These are phyloP conservation scores for Loris lydekkerianus DNA, from an alignment of 2,797 vertebrate species.

Conservation along the genomic window DNA sequence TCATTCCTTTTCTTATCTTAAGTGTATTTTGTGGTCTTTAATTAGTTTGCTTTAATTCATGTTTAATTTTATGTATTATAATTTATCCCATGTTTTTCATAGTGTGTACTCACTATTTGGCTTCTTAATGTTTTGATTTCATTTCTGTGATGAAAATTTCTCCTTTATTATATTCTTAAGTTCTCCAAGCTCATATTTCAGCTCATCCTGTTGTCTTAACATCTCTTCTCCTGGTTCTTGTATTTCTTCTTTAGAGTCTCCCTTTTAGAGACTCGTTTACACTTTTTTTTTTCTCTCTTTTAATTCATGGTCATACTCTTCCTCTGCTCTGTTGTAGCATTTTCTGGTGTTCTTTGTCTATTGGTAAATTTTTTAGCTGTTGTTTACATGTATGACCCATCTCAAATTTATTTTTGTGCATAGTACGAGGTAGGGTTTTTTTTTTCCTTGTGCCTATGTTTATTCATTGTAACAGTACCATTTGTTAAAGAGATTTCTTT, in stretches of 20 bases:
- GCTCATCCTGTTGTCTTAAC: not conserved
- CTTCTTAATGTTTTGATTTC: not conserved
- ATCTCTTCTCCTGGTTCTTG: not conserved
- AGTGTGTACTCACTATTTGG: not conserved
- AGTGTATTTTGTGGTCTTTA: not conserved
- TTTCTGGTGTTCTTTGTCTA: not conserved
- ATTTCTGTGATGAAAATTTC: not conserved
- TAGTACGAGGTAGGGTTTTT: not conserved
- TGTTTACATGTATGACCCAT: not conserved
- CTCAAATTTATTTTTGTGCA: not conserved
- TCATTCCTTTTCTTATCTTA: not conserved
- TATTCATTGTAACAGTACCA: not conserved
- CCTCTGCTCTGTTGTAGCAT: not conserved
- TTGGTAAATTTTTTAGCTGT: not conserved
- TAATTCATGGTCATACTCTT: not conserved
- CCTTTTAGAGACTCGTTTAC: not conserved
- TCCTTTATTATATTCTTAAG: not conserved
- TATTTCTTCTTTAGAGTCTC: not conserved
- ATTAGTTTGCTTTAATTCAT: not conserved
- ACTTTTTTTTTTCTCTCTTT: not conserved
- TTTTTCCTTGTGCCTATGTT: not conserved
- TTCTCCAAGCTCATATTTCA: not conserved
- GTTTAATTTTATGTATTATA: not conserved
- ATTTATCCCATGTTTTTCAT: not conserved
- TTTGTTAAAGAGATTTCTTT: constrained; percentile 1